Conservation (phyloP, 1,140 invertebrate genomes). For the Papilio polyxenes region DNA sequence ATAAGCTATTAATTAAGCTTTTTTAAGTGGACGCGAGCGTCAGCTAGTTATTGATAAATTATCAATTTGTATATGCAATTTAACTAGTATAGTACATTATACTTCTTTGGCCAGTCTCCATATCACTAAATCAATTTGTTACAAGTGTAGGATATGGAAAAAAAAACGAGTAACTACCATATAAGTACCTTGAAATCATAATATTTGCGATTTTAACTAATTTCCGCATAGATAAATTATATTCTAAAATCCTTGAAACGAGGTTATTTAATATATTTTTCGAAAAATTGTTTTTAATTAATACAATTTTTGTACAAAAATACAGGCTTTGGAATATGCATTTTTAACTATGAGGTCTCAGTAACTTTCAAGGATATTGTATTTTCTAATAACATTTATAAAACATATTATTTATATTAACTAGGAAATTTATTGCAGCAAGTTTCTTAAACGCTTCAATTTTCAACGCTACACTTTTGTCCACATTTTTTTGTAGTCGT, state of each 20-base stretch:
- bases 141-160: neutral
- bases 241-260: slow-evolving; percentile 11
- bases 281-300: neutral
- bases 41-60: too few relatives aligned
- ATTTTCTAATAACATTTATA: neutral
- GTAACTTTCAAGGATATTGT: neutral
- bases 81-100: too few relatives aligned
- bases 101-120: neutral
- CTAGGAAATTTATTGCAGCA: neutral
- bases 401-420: neutral
- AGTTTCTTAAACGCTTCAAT: too few relatives aligned
- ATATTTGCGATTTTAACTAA: neutral
- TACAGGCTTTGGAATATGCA: neutral
- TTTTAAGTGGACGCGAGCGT: too few relatives aligned
- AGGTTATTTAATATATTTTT: neutral
- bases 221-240: slow-evolving; percentile 17
- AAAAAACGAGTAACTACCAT: neutral
- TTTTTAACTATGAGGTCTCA: neutral
- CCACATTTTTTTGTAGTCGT: too few relatives aligned
- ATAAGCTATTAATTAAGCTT: too few relatives aligned
- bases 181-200: slow-evolving; percentile 17
- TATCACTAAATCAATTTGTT: neutral
- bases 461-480: too few relatives aligned
- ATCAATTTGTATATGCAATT: too few relatives aligned
- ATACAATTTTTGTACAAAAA: neutral